Percentiles rank a stretch among this genome's conserved stretches.
phyloP scores from a whole-genome alignment of 2,797 vertebrate species.

The Cirrhinus mrigala region DNA sequence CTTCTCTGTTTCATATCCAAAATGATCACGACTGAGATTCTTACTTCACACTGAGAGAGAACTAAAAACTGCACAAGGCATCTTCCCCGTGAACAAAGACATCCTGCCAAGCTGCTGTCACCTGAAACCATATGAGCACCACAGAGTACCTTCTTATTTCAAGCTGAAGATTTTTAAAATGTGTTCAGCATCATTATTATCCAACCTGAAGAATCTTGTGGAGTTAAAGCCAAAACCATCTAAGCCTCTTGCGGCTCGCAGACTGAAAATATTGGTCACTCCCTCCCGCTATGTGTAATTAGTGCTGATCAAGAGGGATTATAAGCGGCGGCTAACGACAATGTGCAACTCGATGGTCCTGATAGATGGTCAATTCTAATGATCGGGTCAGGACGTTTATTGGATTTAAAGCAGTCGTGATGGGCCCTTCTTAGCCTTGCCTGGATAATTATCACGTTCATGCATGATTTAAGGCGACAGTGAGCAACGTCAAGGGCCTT shows the following conservation, averaged over 20 bases:
- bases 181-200: constrained; percentile 1
- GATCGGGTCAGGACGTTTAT: constrained; percentile 81
- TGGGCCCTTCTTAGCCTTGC: constrained; percentile 77
- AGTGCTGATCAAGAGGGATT: constrained; percentile 84
- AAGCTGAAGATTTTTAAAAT: constrained; percentile 12
- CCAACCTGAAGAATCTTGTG: constrained; percentile 17
- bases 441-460: constrained; percentile 83
- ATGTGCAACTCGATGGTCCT: constrained; percentile 80
- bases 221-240: constrained; percentile 18
- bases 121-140: constrained; percentile 23
- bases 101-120: constrained; percentile 30
- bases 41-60: constrained; percentile 11
- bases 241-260: not conserved
- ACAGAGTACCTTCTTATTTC: not conserved
- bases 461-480: constrained; percentile 82
- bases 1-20: constrained; percentile 26
- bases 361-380: constrained; percentile 86
- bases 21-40: constrained; percentile 23
- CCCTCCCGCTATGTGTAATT: constrained; percentile 80
- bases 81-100: constrained; percentile 38
- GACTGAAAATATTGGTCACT: constrained; percentile 74
- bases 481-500: constrained; percentile 75
- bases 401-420: constrained; percentile 83
- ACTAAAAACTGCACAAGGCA: constrained; percentile 20
- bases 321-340: constrained; percentile 79